Conservation (phyloP, 2,888 invertebrate genomes). For the Eupithecia centaureata region DNA sequence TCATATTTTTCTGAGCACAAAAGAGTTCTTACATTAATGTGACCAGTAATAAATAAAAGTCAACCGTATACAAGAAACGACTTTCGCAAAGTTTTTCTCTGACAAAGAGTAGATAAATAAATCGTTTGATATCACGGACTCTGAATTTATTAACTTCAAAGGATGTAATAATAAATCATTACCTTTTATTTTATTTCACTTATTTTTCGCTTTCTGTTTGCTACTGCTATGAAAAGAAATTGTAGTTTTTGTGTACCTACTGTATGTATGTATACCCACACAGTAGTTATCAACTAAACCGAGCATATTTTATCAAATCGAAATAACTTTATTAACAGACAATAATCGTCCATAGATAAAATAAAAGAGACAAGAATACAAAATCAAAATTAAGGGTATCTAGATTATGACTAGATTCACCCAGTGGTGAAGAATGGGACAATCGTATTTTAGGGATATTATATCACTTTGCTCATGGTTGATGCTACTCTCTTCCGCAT, state of each 20-base stretch:
- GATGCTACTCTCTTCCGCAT: too few relatives aligned
- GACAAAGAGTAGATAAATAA: conserved; percentile 21
- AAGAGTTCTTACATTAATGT: conserved; percentile 79
- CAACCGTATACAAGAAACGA: conserved; percentile 61
- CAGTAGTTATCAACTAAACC: too few relatives aligned
- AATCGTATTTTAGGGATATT: too few relatives aligned
- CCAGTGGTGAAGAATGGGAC: too few relatives aligned
- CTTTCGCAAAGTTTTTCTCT: conserved; percentile 53
- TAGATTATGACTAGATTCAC: too few relatives aligned
- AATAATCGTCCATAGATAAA: too few relatives aligned
- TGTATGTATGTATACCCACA: not conserved
- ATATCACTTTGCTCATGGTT: too few relatives aligned
- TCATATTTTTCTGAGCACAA: conserved; percentile 80
- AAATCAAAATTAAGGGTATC: too few relatives aligned
- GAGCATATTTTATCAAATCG: too few relatives aligned
- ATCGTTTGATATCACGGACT: conserved; percentile 9
- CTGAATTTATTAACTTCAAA: conserved; percentile 4
- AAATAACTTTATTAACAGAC: too few relatives aligned
- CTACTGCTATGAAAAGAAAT: not conserved
- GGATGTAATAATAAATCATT: not conserved
- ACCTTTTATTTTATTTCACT: not conserved
- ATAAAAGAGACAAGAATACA: too few relatives aligned
- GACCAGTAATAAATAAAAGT: conserved; percentile 77
- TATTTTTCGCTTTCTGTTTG: not conserved
- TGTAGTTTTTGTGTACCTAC: not conserved